Evolutionary conservation across 2,797 vertebrate species (phyloP), one percentile per base, ranked within the genome.

Genomic region (Morelia viridis): DNA sequence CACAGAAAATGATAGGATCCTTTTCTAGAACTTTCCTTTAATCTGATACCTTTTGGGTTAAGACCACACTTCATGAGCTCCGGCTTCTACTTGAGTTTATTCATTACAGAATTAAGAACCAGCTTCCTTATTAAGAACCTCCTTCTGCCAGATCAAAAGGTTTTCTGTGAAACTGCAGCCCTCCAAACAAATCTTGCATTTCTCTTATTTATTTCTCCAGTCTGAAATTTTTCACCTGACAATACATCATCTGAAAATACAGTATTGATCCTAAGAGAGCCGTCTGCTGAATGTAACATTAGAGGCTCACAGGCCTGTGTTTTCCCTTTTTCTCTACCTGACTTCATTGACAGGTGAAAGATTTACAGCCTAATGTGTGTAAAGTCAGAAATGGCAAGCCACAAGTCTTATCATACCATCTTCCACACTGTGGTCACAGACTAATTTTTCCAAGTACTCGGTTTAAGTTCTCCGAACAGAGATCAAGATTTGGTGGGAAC

Each of bases 401-500:
- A 65, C 91, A 93, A 84, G 95, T 92, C 92, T 93, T 94, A 87
- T 53, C 91, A 89, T 84, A 4, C 93, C 71, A 94, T 64, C 83
- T 65, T 50, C 71, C 62, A 71, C 17, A 80, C 93, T 19, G 35
- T 94, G 92, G 88, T 26, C 62, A 92, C 93, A 89, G 62, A 92
- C 83, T 95, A 93, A 96, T 96, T 95, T 96, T 24, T 95, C 92
- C 90, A 92, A 96, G 89, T 93, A 93, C 91, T 96, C 90, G 92
- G 96, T 95, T 95, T 61, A 90, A 80, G 94, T 95, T 95, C 92
- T 94, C 31, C 58, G 57, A 90, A 60, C 85, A 94, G 91, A 58
- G 92, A 95, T 87, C 92, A 95, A 94, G 91, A 95, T 95, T 93
- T 92, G 91, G 89, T 93, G 91, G 93, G 92, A 95, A 95, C 94